These are phyloP conservation scores for Emesis furor DNA, from an alignment of 2,888 invertebrate species.

Conservation along the genomic window DNA sequence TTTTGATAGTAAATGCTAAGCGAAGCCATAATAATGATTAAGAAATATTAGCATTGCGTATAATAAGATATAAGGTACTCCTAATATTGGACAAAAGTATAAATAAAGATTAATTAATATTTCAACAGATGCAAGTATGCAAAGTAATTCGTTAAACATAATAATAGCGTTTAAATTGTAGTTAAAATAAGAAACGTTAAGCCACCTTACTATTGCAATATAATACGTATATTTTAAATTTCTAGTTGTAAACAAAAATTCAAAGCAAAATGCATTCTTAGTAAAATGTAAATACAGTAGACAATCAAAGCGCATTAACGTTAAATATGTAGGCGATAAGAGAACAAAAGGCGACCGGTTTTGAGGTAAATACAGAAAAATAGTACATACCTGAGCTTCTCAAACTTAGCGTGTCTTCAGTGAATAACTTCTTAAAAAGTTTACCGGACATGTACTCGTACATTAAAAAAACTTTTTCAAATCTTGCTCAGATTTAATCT, in stretches of 20 bases:
- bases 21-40: neutral
- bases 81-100: neutral
- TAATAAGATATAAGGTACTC: constrained; percentile 22
- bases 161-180: neutral
- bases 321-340: neutral
- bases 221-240: constrained; percentile 1
- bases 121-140: neutral
- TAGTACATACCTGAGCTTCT: neutral
- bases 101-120: constrained; percentile 26
- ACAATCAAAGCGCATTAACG: neutral
- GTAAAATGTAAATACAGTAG: neutral
- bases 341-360: constrained; percentile 4
- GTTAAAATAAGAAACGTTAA: neutral
- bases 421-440: constrained; percentile 16
- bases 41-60: neutral
- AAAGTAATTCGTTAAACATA: neutral
- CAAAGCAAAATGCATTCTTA: neutral
- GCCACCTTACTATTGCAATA: neutral
- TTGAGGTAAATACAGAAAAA: neutral
- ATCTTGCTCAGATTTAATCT: constrained; percentile 52
- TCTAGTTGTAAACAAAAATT: neutral
- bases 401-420: constrained; percentile 2
- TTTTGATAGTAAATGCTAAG: constrained; percentile 38
- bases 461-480: constrained; percentile 33
- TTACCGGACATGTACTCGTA: constrained; percentile 13